These are phyloP conservation scores for Drosophila sp. DNA, from an alignment of 1,140 invertebrate genomes.

Conservation along the genomic window DNA sequence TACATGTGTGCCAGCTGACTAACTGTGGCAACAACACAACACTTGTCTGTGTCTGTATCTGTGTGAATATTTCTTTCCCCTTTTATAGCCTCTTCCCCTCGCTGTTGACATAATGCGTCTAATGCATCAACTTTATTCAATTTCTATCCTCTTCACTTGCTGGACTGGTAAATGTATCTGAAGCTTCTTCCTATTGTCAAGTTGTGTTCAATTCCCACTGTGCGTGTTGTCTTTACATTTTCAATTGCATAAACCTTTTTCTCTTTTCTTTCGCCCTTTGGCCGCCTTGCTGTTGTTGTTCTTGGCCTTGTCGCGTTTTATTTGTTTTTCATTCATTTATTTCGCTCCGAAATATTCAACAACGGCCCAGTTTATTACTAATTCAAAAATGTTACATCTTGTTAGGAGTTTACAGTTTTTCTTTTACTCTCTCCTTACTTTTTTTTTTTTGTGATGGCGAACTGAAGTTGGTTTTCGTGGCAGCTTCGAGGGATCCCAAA, in stretches of 20 bases:
- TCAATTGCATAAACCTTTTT: conserved; percentile 54
- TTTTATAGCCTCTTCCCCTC: not conserved
- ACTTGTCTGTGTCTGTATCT: conserved; percentile 21
- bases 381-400: conserved; percentile 81
- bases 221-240: conserved; percentile 43
- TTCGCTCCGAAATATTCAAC: conserved; percentile 47
- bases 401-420: conserved; percentile 63
- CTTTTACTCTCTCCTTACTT: conserved; percentile 6
- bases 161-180: not conserved
- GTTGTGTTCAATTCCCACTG: conserved; percentile 32
- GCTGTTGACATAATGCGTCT: not conserved
- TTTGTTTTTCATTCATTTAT: conserved; percentile 81
- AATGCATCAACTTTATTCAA: not conserved
- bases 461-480: conserved; percentile 19
- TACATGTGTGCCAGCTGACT: not conserved
- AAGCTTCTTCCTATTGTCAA: conserved; percentile 56
- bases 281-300: conserved; percentile 22
- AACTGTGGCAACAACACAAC: conserved; percentile 8
- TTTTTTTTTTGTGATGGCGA: conserved; percentile 6
- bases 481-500: conserved; percentile 33
- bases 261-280: conserved; percentile 32
- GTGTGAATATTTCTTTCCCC: too few species aligned
- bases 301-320: conserved; percentile 63
- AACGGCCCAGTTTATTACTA: conserved; percentile 78
- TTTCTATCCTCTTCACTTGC: not conserved